Evolutionary conservation across 2,113 vertebrate species (phyloP).

Genomic region (Noctilio leporinus): DNA sequence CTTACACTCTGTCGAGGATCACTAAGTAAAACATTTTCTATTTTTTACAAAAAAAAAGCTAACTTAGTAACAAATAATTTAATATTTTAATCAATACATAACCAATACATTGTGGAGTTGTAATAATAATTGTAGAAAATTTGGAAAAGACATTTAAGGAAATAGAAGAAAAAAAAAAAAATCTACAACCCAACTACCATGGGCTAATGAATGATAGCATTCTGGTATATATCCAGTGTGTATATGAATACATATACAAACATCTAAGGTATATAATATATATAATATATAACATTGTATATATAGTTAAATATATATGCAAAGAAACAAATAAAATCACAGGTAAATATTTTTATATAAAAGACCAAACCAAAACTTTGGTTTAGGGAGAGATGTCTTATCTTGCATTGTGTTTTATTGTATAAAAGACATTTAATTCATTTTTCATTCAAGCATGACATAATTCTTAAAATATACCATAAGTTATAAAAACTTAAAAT

Average conservation of each 20-base stretch:
- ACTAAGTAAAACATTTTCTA: slow-evolving; percentile 3
- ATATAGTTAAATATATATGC: not conserved
- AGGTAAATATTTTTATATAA: not conserved
- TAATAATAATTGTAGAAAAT: not conserved
- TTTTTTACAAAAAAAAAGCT: not conserved
- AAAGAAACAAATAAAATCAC: not conserved
- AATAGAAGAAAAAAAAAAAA: slow-evolving; percentile 37
- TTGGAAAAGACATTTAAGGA: not conserved
- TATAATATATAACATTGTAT: not conserved
- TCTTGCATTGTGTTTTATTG: not conserved
- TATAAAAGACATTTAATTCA: not conserved
- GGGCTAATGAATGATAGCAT: not conserved
- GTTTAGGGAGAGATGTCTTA: slow-evolving; percentile 6
- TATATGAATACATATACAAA: too few relatives aligned
- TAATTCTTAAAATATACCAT: slow-evolving; percentile 9
- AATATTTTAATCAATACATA: slow-evolving; percentile 3
- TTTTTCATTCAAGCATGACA: not conserved
- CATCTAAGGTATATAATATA: not conserved
- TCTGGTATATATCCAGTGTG: not conserved
- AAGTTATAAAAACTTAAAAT: not conserved
- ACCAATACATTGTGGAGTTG: not conserved
- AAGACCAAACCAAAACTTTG: not conserved
- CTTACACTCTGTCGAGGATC: not conserved
- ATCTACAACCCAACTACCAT: not conserved
- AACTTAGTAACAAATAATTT: slow-evolving; percentile 29